Evolutionary conservation across 2,888 invertebrate genomes (phyloP).

Genomic region (Standfussiana lucernea): DNA sequence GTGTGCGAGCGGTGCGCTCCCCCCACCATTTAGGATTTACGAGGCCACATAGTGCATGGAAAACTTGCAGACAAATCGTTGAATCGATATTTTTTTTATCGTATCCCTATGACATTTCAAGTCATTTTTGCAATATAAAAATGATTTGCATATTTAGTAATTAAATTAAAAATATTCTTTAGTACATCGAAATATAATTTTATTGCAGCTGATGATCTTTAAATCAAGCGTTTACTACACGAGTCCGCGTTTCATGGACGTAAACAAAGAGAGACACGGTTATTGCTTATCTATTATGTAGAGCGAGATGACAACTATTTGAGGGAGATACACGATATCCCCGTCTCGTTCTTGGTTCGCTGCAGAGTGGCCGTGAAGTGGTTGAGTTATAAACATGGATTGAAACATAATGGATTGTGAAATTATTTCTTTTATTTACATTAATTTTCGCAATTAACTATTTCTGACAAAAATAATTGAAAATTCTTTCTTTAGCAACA

Average conservation of each 20-base stretch:
- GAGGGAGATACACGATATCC: constrained; percentile 71
- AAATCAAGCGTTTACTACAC: constrained; percentile 78
- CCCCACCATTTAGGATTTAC: constrained; percentile 87
- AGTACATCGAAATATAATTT: constrained; percentile 8
- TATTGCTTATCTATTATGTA: constrained; percentile 78
- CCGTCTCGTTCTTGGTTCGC: constrained; percentile 75
- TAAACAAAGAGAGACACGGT: constrained; percentile 85
- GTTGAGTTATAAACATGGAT: constrained; percentile 64
- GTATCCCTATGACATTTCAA: constrained; percentile 25
- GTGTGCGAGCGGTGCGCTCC: constrained; percentile 83
- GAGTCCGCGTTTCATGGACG: constrained; percentile 84
- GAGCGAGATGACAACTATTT: constrained; percentile 77
- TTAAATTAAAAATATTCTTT: background rate
- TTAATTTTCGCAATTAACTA: constrained; percentile 23
- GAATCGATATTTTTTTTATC: constrained; percentile 67
- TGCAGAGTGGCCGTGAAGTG: constrained; percentile 68
- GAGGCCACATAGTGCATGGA: constrained; percentile 87
- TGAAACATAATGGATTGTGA: constrained; percentile 53
- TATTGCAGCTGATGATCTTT: constrained; percentile 62
- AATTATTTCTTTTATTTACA: constrained; percentile 53
- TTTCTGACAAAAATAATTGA: constrained; percentile 1
- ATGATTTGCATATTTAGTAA: constrained; percentile 4
- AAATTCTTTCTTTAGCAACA: background rate
- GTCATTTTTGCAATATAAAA: constrained; percentile 1
- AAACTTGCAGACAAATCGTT: constrained; percentile 80